Evolutionary conservation across 2,113 vertebrate species (phyloP).

Genomic region (Bothrops jararaca): DNA sequence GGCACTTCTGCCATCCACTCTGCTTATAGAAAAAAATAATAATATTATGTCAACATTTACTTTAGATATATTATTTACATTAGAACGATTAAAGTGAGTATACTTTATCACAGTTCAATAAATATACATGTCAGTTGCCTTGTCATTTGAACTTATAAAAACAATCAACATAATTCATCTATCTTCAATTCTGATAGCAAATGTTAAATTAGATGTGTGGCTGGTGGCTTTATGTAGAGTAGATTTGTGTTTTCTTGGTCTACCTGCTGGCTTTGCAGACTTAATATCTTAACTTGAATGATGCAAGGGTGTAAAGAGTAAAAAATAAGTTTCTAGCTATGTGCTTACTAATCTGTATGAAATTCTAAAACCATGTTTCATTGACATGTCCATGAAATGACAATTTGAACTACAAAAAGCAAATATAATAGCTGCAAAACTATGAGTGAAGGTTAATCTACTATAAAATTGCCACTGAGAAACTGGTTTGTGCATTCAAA

Average conservation of each 20-base stretch:
- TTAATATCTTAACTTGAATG: neutral
- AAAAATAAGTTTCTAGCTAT: neutral
- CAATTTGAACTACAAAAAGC: neutral
- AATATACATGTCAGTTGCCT: neutral
- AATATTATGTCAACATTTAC: neutral
- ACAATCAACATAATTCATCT: fast-evolving
- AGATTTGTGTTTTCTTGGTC: neutral
- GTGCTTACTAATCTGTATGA: neutral
- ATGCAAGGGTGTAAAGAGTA: neutral
- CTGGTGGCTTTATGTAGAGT: conserved; percentile 21
- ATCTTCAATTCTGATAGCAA: neutral
- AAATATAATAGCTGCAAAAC: neutral
- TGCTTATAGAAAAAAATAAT: neutral
- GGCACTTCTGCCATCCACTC: neutral
- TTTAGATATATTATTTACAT: neutral
- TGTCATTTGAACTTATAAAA: neutral
- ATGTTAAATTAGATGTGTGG: neutral
- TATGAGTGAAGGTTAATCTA: neutral
- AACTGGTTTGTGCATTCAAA: neutral
- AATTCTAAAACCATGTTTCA: neutral
- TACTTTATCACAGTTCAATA: neutral
- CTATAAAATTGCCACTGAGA: neutral
- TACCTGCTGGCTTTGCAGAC: neutral
- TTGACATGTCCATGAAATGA: neutral
- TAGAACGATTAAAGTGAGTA: neutral